Conservation (phyloP, 1,140 invertebrate species). For the Drosophila lini region DNA sequence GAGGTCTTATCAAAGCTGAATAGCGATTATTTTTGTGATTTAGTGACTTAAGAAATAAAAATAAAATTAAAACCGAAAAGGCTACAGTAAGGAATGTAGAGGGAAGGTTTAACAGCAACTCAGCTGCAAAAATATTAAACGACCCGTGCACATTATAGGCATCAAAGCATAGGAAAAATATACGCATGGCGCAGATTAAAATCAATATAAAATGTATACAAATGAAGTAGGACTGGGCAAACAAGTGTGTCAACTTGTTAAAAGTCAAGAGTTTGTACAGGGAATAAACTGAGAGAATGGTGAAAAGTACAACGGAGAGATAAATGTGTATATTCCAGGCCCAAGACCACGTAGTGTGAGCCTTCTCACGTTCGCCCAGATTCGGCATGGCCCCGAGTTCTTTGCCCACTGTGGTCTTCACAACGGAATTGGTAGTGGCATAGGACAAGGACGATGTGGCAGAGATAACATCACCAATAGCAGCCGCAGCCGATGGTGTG, state of each 20-base stretch:
- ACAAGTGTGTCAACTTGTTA: constrained; percentile 91
- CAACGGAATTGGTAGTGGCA: constrained; percentile 42
- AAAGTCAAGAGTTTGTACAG: constrained; percentile 92
- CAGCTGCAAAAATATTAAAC: constrained; percentile 91
- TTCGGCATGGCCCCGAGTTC: constrained; percentile 23
- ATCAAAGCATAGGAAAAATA: constrained; percentile 95
- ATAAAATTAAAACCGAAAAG: constrained; percentile 93
- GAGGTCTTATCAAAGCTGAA: constrained; percentile 89
- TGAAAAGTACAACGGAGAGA: constrained; percentile 92
- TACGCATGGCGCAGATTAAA: constrained; percentile 91
- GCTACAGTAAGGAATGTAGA: constrained; percentile 93
- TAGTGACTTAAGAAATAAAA: constrained; percentile 90
- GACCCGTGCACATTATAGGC: constrained; percentile 93
- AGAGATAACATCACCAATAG: constrained; percentile 60
- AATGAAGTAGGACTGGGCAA: constrained; percentile 93
- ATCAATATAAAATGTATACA: constrained; percentile 92
- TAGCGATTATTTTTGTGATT: constrained; percentile 88
- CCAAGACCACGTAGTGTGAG: constrained; percentile 88
- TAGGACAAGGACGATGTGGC: constrained; percentile 61
- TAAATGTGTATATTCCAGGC: constrained; percentile 96
- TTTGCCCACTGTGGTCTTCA: constrained; percentile 12
- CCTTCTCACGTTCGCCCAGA: constrained; percentile 70
- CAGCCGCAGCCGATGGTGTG: constrained; percentile 65
- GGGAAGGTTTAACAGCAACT: constrained; percentile 92
- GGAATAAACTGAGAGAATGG: constrained; percentile 91